These are phyloP conservation scores for Synchiropus splendidus DNA, from an alignment of 2,113 vertebrate species.

Conservation along the genomic window DNA sequence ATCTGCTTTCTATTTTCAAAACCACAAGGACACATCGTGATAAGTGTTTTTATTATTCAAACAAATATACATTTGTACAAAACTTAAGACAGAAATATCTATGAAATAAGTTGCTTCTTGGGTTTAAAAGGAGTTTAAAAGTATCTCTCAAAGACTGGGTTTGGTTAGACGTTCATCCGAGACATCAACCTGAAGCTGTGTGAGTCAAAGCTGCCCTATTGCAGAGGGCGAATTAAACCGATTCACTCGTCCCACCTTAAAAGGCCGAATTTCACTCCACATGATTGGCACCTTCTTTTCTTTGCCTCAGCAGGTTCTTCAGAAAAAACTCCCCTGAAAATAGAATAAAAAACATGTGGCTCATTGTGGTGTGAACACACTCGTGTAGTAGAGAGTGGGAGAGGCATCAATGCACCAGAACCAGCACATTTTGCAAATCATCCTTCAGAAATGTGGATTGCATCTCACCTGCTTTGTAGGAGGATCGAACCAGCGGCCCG, in stretches of 20 bases:
- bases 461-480: conserved; percentile 87
- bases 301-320: conserved; percentile 87
- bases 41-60: background rate
- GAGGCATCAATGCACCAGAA: background rate
- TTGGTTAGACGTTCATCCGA: too few relatives aligned
- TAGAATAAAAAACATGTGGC: conserved; percentile 13
- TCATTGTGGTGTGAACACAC: conserved; percentile 10
- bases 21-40: background rate
- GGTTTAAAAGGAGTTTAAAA: too few relatives aligned
- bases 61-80: too few relatives aligned
- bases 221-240: too few relatives aligned
- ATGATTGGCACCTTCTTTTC: conserved; percentile 61
- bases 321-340: conserved; percentile 90
- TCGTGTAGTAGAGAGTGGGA: background rate
- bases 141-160: too few relatives aligned
- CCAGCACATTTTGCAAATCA: too few relatives aligned
- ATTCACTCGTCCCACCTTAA: too few relatives aligned
- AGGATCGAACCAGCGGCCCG: conserved; percentile 90
- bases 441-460: too few relatives aligned
- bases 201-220: too few relatives aligned
- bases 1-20: background rate
- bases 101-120: background rate
- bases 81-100: background rate
- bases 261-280: conserved; percentile 32
- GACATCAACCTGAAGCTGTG: too few relatives aligned